These are phyloP conservation scores for Melieria picta DNA, from an alignment of 2,888 invertebrate species.

Conservation along the genomic window DNA sequence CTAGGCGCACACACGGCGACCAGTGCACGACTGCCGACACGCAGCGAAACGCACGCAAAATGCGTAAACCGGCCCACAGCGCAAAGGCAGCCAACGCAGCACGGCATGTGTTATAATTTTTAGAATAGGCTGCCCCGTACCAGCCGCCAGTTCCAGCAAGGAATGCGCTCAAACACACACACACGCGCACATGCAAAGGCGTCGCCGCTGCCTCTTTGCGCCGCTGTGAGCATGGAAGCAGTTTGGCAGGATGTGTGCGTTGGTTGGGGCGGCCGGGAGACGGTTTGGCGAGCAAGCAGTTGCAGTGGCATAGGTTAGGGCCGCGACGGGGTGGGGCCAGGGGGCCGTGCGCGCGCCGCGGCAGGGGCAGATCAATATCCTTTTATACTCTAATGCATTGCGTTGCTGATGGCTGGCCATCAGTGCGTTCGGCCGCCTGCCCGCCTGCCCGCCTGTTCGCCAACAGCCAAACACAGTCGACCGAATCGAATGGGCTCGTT, in stretches of 20 bases:
- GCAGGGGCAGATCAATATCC: slow-evolving; percentile 58
- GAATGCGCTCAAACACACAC: slow-evolving; percentile 29
- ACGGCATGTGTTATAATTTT: slow-evolving; percentile 35
- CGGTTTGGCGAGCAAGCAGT: too few species aligned
- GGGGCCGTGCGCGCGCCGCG: too few species aligned
- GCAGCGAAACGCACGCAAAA: slow-evolving; percentile 11
- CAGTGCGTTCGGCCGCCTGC: slow-evolving; percentile 40
- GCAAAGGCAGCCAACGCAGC: not conserved
- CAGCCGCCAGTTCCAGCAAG: slow-evolving; percentile 22
- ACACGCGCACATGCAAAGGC: slow-evolving; percentile 18
- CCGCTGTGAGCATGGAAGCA: too few species aligned
- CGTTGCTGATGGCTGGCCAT: slow-evolving; percentile 43
- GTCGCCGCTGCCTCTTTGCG: too few species aligned
- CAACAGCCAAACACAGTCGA: slow-evolving; percentile 12
- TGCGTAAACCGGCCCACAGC: slow-evolving; percentile 36
- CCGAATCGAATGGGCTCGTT: slow-evolving; percentile 40
- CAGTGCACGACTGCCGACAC: slow-evolving; percentile 8
- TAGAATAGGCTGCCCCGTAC: slow-evolving; percentile 36
- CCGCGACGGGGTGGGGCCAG: not conserved
- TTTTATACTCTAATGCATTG: slow-evolving; percentile 42
- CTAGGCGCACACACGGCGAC: too few species aligned
- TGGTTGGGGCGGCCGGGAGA: too few species aligned
- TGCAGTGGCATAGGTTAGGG: too few species aligned
- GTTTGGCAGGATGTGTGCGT: too few species aligned
- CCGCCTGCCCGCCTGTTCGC: not conserved